Base-by-base conservation (phyloP, 2,888 invertebrate genomes). In the Tribolium freemani region DNA sequence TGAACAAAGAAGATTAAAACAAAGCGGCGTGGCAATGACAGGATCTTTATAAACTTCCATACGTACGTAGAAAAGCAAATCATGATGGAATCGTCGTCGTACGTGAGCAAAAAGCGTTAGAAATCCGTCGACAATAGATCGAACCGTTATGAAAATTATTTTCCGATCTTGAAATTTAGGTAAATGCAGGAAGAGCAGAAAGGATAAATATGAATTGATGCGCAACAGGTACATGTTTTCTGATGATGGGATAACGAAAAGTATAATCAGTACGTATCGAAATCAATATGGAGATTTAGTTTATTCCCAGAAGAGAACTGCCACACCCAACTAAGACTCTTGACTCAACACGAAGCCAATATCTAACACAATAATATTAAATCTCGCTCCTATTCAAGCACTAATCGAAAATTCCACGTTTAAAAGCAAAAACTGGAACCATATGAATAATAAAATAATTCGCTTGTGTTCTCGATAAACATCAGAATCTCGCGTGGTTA, bases 1-100 rank as follows among this genome's bases (percentile, higher is more conserved):
- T 45, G 38, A 66, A 66, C 66, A 66, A 64, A 53, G 66, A 66
- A 66, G 66, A 66, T 66, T 66, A 66, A 66, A 53, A 66, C 66
- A 66, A 66, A 38, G 54, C 31, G 51, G 63, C 26, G 10, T 54
- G 66, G 20, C 66, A 54, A 31, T 11, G 51, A 31, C 54, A 66
- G 44, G 11, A 38, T 10, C 53, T 44, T 21, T 31, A 57, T 56
- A 13, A 13, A 48, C 48, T 38, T 38, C 8, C 48, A 48, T 48
- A 48, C 45, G 45, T 48, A 16, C 16, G 48, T 48, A 26, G 26
- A 26, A 26, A 26, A 26, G 26, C 26, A 26, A 26, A 26, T 5
- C 26, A 26, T 26, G 26, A 26, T 26, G 26, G 5, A 26, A 26
- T 26, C 26, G 26, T 50, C 50, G 48, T 58, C 45, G 45, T 58